These are phyloP conservation scores for Labeo catla DNA, from an alignment of 2,113 vertebrate genomes.

Conservation along the genomic window DNA sequence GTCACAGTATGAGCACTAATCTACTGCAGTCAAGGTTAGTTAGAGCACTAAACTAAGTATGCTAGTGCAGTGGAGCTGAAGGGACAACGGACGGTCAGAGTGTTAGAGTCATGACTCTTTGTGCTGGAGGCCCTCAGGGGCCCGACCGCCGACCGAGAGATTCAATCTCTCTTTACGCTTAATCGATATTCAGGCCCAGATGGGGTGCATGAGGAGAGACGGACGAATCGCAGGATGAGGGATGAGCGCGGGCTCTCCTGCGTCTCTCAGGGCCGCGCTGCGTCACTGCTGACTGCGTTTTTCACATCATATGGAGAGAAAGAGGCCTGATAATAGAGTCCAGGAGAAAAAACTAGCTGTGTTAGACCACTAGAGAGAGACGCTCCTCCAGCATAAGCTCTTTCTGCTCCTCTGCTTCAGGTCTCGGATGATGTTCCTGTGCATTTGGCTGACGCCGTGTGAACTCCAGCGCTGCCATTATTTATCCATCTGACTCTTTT, in stretches of 20 bases:
- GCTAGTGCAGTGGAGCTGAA: constrained; percentile 23
- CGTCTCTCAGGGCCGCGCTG: constrained; percentile 67
- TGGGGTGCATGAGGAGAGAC: constrained; percentile 51
- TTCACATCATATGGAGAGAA: constrained; percentile 39
- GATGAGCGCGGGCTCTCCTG: constrained; percentile 74
- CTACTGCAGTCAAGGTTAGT: background rate
- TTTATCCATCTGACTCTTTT: background rate
- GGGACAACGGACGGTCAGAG: constrained; percentile 66
- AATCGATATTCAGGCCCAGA: constrained; percentile 74
- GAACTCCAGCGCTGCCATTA: background rate
- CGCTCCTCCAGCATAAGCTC: background rate
- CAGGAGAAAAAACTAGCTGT: constrained; percentile 49
- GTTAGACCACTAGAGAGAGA: constrained; percentile 50
- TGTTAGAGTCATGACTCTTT: constrained; percentile 78
- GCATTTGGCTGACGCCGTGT: background rate
- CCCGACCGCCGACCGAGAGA: constrained; percentile 73
- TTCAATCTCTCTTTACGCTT: constrained; percentile 78
- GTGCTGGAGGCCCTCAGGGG: constrained; percentile 77
- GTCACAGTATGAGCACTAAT: no score
- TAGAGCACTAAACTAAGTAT: background rate
- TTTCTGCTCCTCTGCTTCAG: background rate
- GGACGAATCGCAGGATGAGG: constrained; percentile 70
- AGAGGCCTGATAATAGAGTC: constrained; percentile 67
- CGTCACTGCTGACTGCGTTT: constrained; percentile 72
- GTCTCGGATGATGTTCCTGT: background rate